Base-by-base conservation (phyloP, 2,888 invertebrate species). In the Calliopum simillimum region DNA sequence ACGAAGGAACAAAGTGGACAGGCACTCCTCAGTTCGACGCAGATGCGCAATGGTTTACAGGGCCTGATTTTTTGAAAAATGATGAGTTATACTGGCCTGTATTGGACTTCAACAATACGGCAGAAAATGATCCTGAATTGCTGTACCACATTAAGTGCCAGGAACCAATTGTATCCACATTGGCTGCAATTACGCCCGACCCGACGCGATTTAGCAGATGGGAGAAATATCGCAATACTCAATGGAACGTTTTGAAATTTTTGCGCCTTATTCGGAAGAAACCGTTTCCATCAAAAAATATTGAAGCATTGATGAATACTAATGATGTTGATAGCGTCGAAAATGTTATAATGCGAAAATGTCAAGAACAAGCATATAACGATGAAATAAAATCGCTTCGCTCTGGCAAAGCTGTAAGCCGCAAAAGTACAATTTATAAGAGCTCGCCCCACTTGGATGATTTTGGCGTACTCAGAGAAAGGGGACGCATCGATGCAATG, bases 401-500 rank as follows among this genome's bases (percentile, higher is more conserved):
- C n/a, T n/a, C 46, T 4, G 1, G 16, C 11, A 41, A 6, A 3
- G 19, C 5, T 55, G 47, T 53, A 13, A 47, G 49, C 21, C 56
- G 55, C 2, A 69, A 46, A 56, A 69, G 69, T 16, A 44, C 13
- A 3, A n/a, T n/a, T n/a, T n/a, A n/a, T n/a, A 62, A 55, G 41
- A 21, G 51, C 4, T 69, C 69, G 16, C 69, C 69, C 6, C 64
- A 49, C 47, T 16, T 63, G 6, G 64, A 69, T 41, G 25, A 63
- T 4, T 33, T 16, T 16, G 56, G 69, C 43, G 8, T 69, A 44
- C 11, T 69, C 2, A 41, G 63, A 69, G 47, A 53, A 4, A n/a
- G n/a, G 56, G 56, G 69, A 2, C 56, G 73, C 64, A 33, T 71
- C n/a, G n/a, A n/a, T n/a, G n/a, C n/a, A n/a, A 47, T 47, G 3